A percentile compares a stretch with the other conserved stretches of the same genome.
phyloP scores from a whole-genome alignment of 2,797 vertebrate species.

The Enteromius unitaeniatus region DNA sequence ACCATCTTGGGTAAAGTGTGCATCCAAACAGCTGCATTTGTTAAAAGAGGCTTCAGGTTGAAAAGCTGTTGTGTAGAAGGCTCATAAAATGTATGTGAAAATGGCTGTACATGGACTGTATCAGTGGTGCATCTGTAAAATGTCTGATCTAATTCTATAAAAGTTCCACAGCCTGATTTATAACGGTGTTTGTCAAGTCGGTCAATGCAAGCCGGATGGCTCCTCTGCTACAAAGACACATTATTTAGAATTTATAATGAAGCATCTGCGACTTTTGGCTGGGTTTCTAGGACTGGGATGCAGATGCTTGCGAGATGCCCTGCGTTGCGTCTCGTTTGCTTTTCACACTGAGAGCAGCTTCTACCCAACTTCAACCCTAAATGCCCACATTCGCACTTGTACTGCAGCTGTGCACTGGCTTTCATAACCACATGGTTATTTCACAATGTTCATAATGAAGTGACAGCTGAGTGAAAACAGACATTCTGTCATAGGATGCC shows the following conservation, averaged over 20 bases:
- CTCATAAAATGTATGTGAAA: slow-evolving; percentile 20
- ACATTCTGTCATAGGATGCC: background rate
- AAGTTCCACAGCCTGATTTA: slow-evolving; percentile 20
- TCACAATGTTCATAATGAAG: slow-evolving; percentile 32
- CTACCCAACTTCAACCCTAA: background rate
- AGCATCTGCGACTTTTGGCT: slow-evolving; percentile 42
- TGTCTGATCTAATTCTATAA: slow-evolving; percentile 22
- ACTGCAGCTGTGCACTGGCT: slow-evolving; percentile 12
- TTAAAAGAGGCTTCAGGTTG: background rate
- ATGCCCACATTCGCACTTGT: too few relatives aligned
- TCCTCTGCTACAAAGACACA: slow-evolving; percentile 31
- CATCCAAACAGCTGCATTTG: background rate
- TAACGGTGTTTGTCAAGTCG: slow-evolving; percentile 29
- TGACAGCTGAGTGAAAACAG: slow-evolving; percentile 27
- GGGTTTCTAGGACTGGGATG: background rate
- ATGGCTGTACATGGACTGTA: slow-evolving; percentile 11
- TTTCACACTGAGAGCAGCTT: slow-evolving; percentile 6
- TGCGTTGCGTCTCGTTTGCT: background rate
- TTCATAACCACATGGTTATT: slow-evolving; percentile 26
- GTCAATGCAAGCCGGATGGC: slow-evolving; percentile 8
- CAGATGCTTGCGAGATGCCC: slow-evolving; percentile 28
- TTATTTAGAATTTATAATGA: slow-evolving; percentile 37
- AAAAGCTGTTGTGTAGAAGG: slow-evolving; percentile 21
- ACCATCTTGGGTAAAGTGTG: background rate
- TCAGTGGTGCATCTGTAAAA: slow-evolving; percentile 33